These are phyloP conservation scores for Larimichthys crocea DNA, from an alignment of 2,113 vertebrate genomes.

Conservation along the genomic window DNA sequence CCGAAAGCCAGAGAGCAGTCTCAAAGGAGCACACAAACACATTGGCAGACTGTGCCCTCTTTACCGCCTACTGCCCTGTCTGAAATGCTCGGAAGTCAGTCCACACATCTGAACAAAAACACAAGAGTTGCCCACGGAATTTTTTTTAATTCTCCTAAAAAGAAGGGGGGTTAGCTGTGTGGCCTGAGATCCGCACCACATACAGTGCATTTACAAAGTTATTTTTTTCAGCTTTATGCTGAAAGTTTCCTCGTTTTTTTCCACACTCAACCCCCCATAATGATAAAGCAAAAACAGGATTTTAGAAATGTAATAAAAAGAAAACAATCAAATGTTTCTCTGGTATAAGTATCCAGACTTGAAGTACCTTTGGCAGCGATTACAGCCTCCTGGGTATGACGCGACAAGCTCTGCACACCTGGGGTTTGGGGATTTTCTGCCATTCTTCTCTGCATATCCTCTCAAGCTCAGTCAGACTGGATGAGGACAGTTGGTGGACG, in stretches of 20 bases:
- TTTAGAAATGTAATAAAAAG: not conserved
- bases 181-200: too few relatives aligned
- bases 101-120: not conserved
- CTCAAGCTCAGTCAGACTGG: not conserved
- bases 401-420: not conserved
- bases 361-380: too few relatives aligned
- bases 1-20: conserved; percentile 27
- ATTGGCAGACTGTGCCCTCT: conserved; percentile 4
- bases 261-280: too few relatives aligned
- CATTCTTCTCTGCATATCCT: not conserved
- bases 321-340: not conserved
- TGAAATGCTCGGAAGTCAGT: conserved; percentile 7
- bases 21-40: conserved; percentile 17
- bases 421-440: not conserved
- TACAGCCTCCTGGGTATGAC: too few relatives aligned
- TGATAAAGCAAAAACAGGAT: too few relatives aligned
- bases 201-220: too few relatives aligned
- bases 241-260: too few relatives aligned
- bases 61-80: conserved; percentile 21
- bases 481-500: not conserved
- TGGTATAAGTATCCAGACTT: too few relatives aligned
- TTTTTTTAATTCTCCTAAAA: too few relatives aligned
- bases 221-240: too few relatives aligned
- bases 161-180: too few relatives aligned
- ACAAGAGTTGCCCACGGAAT: not conserved